Evolutionary conservation across 2,797 vertebrate species (phyloP).

Genomic region (Myiotriccus ornatus): DNA sequence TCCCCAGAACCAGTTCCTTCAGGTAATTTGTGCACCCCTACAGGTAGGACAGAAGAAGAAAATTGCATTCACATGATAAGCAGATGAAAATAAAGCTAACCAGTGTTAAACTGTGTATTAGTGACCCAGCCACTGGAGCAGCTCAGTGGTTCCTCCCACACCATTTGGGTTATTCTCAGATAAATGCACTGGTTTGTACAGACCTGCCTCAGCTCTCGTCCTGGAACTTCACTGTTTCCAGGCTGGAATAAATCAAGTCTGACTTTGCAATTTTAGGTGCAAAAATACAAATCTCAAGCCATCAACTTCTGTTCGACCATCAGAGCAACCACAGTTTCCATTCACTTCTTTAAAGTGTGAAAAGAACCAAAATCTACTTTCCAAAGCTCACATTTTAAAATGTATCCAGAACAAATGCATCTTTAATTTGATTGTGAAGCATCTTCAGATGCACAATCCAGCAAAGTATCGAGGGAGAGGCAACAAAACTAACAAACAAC

Average conservation of each 20-base stretch:
- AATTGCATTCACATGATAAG: background rate
- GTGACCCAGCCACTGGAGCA: background rate
- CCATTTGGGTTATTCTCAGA: background rate
- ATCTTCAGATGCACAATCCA: conserved; percentile 45
- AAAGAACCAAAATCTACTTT: background rate
- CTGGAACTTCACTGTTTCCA: background rate
- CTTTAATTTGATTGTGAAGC: conserved; percentile 21
- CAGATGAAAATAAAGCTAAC: background rate
- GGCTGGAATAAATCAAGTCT: background rate
- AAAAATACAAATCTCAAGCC: background rate
- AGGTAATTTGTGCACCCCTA: background rate
- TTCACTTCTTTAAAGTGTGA: background rate
- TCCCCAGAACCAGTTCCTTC: background rate
- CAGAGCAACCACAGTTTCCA: background rate
- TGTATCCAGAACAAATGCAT: background rate
- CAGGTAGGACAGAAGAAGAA: background rate
- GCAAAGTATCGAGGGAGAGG: background rate
- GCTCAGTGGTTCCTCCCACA: background rate
- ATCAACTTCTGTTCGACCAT: background rate
- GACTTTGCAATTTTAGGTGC: background rate
- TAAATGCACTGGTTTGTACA: background rate
- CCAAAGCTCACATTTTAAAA: background rate
- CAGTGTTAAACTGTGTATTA: background rate
- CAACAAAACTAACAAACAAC: conserved; percentile 51
- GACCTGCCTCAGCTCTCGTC: background rate